phyloP scores from a whole-genome alignment of 2,797 vertebrate species.

The Synaphobranchus kaupii region DNA sequence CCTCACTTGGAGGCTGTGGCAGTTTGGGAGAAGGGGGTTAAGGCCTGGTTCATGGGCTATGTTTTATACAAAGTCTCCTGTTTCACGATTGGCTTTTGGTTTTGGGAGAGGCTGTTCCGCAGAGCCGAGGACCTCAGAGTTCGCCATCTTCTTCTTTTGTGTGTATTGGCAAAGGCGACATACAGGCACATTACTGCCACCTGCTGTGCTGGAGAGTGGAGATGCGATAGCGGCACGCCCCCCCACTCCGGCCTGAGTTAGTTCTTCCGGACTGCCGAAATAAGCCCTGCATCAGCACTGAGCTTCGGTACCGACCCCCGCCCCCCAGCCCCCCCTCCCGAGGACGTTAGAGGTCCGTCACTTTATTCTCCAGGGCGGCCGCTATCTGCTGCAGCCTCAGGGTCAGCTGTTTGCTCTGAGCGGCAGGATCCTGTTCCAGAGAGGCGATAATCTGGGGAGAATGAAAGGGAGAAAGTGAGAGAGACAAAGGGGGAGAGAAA shows the following conservation, averaged over 20 bases:
- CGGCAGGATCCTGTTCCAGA: slow-evolving; percentile 91
- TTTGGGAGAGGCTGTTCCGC: not conserved
- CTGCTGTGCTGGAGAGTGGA: not conserved
- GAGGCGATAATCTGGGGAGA: slow-evolving; percentile 87
- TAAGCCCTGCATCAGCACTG: slow-evolving; percentile 52
- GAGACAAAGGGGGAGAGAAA: not conserved
- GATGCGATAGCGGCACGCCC: not conserved
- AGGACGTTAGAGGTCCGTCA: slow-evolving; percentile 91
- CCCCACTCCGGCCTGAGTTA: not conserved
- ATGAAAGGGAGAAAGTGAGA: not conserved
- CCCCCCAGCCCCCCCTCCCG: not conserved
- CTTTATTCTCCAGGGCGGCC: slow-evolving; percentile 95
- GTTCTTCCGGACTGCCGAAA: slow-evolving; percentile 47
- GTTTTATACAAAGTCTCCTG: not conserved
- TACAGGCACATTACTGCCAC: not conserved
- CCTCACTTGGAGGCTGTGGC: not conserved
- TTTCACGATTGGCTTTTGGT: not conserved
- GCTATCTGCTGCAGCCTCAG: slow-evolving; percentile 96
- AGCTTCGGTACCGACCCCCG: not conserved
- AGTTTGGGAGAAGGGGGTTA: no score
- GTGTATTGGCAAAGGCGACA: not conserved
- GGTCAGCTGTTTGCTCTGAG: slow-evolving; percentile 98
- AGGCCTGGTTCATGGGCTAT: no score
- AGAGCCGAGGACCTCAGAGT: not conserved
- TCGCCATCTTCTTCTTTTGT: not conserved